Evolutionary conservation across 2,888 invertebrate species (phyloP).

Genomic region (Lucinisca nassula): DNA sequence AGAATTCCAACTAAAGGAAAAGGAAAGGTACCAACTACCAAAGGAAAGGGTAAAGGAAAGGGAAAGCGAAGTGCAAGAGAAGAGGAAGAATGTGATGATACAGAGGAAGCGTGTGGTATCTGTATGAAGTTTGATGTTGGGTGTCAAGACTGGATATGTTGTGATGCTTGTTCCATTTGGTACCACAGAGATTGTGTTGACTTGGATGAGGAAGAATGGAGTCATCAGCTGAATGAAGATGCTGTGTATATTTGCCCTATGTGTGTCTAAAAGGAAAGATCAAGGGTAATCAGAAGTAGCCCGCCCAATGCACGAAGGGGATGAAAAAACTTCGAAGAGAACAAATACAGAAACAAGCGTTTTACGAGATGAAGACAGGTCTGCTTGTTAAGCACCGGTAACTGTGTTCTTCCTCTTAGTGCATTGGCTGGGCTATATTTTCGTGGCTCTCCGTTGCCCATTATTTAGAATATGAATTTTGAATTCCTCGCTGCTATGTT

Average conservation of each 20-base stretch:
- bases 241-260: background rate
- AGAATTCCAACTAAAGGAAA: background rate
- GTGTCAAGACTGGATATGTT: background rate
- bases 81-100: background rate
- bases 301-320: too few species aligned
- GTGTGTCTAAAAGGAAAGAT: too few species aligned
- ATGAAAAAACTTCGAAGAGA: too few species aligned
- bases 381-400: too few species aligned
- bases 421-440: too few species aligned
- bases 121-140: background rate
- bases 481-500: too few species aligned
- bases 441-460: too few species aligned
- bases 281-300: too few species aligned
- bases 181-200: background rate
- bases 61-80: background rate
- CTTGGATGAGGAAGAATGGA: background rate
- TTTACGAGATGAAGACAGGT: too few species aligned
- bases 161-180: background rate
- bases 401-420: too few species aligned
- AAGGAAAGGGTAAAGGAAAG: background rate
- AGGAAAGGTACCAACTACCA: background rate
- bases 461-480: too few species aligned
- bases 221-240: background rate
- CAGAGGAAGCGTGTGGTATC: background rate
- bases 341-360: too few species aligned